Percentiles rank a stretch among this genome's conserved stretches.
Conservation (phyloP, 2,888 invertebrate genomes). For the Mantis religiosa region DNA sequence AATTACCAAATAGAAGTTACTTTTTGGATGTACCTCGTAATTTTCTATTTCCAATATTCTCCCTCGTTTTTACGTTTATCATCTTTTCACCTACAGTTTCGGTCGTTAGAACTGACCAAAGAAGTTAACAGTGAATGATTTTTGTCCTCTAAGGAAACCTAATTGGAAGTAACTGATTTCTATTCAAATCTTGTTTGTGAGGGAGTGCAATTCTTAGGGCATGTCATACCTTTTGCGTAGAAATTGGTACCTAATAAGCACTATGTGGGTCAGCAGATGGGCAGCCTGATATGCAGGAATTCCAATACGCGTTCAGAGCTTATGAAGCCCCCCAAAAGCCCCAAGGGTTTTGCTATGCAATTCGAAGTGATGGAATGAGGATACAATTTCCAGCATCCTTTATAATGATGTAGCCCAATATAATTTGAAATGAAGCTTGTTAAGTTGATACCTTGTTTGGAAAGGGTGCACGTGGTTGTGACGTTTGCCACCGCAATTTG, state of each 20-base stretch:
- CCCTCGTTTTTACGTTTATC: too few species aligned
- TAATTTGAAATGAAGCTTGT: not conserved
- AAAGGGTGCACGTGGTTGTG: not conserved
- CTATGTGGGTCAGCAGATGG: too few species aligned
- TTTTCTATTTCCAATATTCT: too few species aligned
- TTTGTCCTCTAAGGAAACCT: too few species aligned
- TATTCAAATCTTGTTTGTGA: too few species aligned
- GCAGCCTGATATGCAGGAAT: not conserved
- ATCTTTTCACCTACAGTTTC: too few species aligned
- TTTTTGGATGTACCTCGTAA: too few species aligned
- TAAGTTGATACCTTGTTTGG: not conserved
- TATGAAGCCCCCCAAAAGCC: not conserved
- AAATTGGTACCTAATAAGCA: not conserved
- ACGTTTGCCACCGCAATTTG: not conserved
- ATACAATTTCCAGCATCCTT: not conserved
- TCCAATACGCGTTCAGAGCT: not conserved
- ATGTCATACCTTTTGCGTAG: not conserved
- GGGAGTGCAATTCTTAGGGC: too few species aligned
- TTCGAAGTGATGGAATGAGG: not conserved
- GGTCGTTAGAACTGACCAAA: too few species aligned
- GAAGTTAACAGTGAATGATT: too few species aligned
- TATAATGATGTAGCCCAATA: not conserved
- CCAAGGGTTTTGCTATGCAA: not conserved
- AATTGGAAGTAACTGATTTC: too few species aligned
- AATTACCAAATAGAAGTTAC: too few species aligned